Conservation (phyloP, 2,113 vertebrate species). For the Chaetura pelagica region DNA sequence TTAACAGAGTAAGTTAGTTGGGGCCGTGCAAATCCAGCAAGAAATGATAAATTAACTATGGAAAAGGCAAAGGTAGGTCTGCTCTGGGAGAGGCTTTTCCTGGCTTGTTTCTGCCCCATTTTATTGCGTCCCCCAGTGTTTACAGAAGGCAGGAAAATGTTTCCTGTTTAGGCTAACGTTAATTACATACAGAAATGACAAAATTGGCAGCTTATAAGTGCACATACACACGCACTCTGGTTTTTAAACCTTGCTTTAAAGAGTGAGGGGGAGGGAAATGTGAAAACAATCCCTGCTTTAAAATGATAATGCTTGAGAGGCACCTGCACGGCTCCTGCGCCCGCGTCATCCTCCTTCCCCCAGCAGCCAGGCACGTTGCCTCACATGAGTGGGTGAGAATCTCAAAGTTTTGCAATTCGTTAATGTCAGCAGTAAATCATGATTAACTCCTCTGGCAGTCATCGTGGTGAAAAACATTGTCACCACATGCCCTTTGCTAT, state of each 20-base stretch:
- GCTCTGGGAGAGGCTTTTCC: background rate
- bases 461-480: background rate
- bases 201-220: background rate
- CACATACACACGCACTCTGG: background rate
- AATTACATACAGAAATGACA: background rate
- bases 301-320: background rate
- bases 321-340: background rate
- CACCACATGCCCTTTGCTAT: conserved; percentile 48
- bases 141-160: background rate
- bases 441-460: conserved; percentile 56
- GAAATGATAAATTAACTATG: background rate
- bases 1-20: conserved; percentile 35
- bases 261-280: background rate
- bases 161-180: background rate
- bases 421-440: conserved; percentile 57
- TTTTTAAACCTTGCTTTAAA: background rate
- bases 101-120: background rate
- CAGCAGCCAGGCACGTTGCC: background rate
- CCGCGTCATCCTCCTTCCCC: background rate
- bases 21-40: background rate
- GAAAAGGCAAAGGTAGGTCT: background rate
- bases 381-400: conserved; percentile 25
- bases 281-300: background rate
- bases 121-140: fast-evolving
- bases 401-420: conserved; percentile 2